Base-by-base conservation (phyloP, 2,797 vertebrate genomes). In the Falco cherrug region DNA sequence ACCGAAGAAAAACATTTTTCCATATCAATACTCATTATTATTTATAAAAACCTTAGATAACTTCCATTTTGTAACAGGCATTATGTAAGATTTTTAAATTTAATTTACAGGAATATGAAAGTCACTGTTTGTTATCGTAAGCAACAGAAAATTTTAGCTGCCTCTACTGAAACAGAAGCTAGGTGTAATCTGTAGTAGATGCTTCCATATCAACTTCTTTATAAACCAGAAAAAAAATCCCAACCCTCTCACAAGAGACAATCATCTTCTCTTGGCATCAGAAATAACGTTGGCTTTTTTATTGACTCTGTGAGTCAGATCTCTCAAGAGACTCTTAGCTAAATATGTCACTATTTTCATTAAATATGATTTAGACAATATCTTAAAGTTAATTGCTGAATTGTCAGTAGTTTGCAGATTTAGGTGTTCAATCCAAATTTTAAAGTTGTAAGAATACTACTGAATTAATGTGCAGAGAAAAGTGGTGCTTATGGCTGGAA, bases 321-420 rank as follows among this genome's bases (percentile, higher is more conserved):
- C 39, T 86, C 89, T 90, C 90, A 80, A 85, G 68, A 89, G 53
- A 78, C 43, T 91, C 39, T 69, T 82, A 37, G 47, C n/a, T 90
- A 97, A 92, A 77, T 85, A 85, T 65, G 39, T 80, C 84, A 84
- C 63, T 92, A 69, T 94, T 94, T 93, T 87, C 81, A 93, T 91
- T 83, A 85, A 95, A 83, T 85, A 64, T 33, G 3, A 92, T 87
- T 96, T 97, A 92, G 90, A 94, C 53, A 93, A 83, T 90, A 64
- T n/a, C 29, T 89, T 89, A 80, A 90, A 85, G n/a, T 45, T 95
- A 93, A 90, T 93, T 83, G 65, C 61, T 60, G 43, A 92, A 89
- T 80, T 93, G 93, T 78, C 64, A 73, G 71, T 22, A 91, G 53
- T 53, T 71, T 90, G 71, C 45, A 85, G 48, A 90, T 89, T 89